Conservation (phyloP, 2,113 vertebrate species). For the Micronycteris hirsuta region DNA sequence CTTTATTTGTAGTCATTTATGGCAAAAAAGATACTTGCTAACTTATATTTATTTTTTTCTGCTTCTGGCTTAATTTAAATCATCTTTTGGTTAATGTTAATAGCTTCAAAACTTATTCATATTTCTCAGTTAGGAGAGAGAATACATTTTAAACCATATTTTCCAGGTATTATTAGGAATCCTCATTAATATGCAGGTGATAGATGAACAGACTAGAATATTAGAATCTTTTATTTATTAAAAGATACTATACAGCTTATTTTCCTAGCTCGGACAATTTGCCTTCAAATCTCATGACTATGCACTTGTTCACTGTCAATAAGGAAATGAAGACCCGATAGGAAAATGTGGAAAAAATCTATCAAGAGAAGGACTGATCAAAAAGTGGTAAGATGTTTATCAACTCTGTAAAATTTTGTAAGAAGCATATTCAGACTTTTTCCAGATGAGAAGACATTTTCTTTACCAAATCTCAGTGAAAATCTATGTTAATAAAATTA, state of each 20-base stretch:
- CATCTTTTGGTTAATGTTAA: background rate
- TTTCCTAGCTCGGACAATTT: background rate
- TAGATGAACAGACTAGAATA: background rate
- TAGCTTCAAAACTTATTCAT: background rate
- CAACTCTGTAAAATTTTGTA: background rate
- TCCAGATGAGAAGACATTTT: background rate
- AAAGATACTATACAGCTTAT: background rate
- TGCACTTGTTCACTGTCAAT: background rate
- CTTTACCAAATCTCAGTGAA: background rate
- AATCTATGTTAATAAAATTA: background rate
- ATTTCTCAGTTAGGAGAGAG: background rate
- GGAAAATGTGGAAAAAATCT: background rate
- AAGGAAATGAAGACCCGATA: background rate
- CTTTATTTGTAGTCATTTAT: background rate
- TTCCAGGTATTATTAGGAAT: slow-evolving; percentile 1
- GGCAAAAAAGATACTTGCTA: slow-evolving; percentile 1
- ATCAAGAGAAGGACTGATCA: background rate
- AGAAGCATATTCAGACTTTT: background rate
- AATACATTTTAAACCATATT: background rate
- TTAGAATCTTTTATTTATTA: background rate
- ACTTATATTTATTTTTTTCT: slow-evolving; percentile 11
- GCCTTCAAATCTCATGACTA: background rate
- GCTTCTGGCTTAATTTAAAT: background rate
- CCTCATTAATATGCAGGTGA: background rate
- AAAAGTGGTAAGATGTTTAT: background rate